Percentiles rank a stretch among this genome's conserved stretches.
Conservation (phyloP, 1,140 invertebrate species). For the Drosophila sp. region DNA sequence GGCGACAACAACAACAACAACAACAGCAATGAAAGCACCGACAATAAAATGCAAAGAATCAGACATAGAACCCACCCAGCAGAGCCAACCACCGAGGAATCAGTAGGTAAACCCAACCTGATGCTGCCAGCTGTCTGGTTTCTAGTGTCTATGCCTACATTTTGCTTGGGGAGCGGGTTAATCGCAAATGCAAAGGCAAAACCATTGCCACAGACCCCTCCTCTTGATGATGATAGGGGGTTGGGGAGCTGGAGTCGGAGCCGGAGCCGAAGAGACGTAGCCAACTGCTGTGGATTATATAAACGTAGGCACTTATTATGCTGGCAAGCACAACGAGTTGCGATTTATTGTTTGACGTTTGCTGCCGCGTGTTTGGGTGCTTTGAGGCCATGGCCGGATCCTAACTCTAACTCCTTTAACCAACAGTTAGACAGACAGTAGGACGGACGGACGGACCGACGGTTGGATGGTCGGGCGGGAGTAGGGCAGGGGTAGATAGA, state of each 20-base stretch:
- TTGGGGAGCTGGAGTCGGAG: background rate
- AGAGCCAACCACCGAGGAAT: background rate
- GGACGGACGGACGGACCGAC: constrained; percentile 18
- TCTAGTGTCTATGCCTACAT: constrained; percentile 59
- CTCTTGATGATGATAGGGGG: constrained; percentile 8
- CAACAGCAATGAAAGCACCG: constrained; percentile 21
- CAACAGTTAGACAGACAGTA: background rate
- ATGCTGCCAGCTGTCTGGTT: constrained; percentile 65
- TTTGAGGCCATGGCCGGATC: constrained; percentile 57
- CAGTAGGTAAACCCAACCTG: constrained; percentile 71
- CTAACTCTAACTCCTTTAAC: constrained; percentile 24
- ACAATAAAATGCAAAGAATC: constrained; percentile 79
- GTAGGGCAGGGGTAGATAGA: background rate
- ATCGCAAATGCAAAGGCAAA: constrained; percentile 39
- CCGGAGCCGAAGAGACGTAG: constrained; percentile 19
- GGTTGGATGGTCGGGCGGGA: no score
- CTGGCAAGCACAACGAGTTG: constrained; percentile 77
- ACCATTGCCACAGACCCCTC: constrained; percentile 28
- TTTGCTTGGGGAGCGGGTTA: constrained; percentile 55
- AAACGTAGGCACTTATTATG: constrained; percentile 78
- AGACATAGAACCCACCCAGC: constrained; percentile 19
- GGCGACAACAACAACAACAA: constrained; percentile 44
- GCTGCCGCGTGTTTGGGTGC: constrained; percentile 48
- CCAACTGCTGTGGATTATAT: constrained; percentile 65
- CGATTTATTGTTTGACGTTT: constrained; percentile 80